These are phyloP conservation scores for Paradisaea rubra DNA, from an alignment of 2,113 vertebrate species.

Conservation along the genomic window DNA sequence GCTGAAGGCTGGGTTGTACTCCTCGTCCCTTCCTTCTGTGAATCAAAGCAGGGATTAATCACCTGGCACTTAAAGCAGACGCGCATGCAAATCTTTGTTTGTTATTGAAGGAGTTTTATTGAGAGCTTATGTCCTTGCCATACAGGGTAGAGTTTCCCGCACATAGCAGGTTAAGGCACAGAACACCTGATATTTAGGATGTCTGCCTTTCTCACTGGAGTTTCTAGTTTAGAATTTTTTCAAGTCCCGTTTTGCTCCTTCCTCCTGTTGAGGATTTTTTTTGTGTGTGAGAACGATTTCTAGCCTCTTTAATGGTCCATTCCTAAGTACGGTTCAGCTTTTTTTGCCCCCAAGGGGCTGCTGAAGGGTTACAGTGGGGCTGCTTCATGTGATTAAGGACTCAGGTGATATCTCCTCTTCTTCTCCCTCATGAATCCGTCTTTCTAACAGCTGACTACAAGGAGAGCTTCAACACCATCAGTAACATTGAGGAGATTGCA, in stretches of 20 bases:
- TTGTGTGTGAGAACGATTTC: not conserved
- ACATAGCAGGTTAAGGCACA: not conserved
- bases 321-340: not conserved
- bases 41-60: conserved; percentile 36
- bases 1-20: not conserved
- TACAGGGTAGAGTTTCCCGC: not conserved
- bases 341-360: not conserved
- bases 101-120: conserved; percentile 23
- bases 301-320: not conserved
- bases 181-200: not conserved
- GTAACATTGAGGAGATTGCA: conserved; percentile 96
- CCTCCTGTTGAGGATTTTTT: not conserved
- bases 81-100: conserved; percentile 19
- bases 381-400: not conserved
- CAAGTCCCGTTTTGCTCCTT: not conserved
- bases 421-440: not conserved
- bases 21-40: conserved; percentile 1
- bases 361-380: not conserved
- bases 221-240: not conserved
- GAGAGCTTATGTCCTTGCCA: not conserved
- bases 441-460: conserved; percentile 91
- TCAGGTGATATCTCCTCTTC: not conserved
- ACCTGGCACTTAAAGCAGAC: not conserved
- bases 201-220: not conserved
- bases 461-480: conserved; percentile 98